phyloP scores from a whole-genome alignment of 2,797 vertebrate species.

The Lutjanus campechanus region DNA sequence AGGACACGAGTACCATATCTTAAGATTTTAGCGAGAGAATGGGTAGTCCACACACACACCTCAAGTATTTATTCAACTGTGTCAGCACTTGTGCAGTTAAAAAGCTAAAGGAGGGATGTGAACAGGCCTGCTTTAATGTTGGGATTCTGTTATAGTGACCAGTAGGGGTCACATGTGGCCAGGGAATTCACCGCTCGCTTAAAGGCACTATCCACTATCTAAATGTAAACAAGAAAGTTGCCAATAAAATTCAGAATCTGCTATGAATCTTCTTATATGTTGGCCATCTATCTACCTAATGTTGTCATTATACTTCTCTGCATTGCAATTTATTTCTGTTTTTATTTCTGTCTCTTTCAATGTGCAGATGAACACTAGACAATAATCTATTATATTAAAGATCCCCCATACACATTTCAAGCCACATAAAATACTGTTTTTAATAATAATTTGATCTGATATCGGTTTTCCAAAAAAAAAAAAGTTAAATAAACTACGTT shows the following conservation, averaged over 20 bases:
- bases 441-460: background rate
- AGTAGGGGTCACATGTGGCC: slow-evolving; percentile 67
- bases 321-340: background rate
- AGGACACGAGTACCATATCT: slow-evolving; percentile 49
- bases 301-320: background rate
- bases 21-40: slow-evolving; percentile 46
- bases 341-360: background rate
- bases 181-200: slow-evolving; percentile 14
- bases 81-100: slow-evolving; percentile 59
- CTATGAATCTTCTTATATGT: background rate
- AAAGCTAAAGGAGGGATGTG: slow-evolving; percentile 20
- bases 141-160: slow-evolving; percentile 30
- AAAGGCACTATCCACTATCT: background rate
- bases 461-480: background rate
- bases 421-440: background rate
- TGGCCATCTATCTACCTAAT: background rate
- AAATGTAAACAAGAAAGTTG: slow-evolving; percentile 20
- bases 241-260: background rate
- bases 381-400: slow-evolving; percentile 5
- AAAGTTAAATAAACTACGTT: background rate
- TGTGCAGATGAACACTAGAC: background rate
- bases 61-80: slow-evolving; percentile 45
- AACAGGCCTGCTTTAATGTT: slow-evolving; percentile 15
- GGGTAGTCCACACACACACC: slow-evolving; percentile 30
- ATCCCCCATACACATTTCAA: background rate